Conservation (phyloP, 2,888 invertebrate species). For the Aporophyla nigra region DNA sequence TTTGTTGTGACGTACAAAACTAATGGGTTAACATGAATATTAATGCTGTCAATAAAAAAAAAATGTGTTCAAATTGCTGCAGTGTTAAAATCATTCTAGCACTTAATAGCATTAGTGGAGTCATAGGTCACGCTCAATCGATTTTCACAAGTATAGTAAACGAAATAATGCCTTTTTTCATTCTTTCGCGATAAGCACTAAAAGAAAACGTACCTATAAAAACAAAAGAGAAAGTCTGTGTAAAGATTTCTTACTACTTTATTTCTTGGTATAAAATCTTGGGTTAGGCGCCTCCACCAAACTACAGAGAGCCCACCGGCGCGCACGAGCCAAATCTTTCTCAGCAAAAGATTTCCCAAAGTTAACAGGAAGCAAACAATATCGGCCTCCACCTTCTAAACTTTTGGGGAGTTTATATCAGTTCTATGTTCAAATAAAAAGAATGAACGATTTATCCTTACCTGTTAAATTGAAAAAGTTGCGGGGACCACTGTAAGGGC, state of each 20-base stretch:
- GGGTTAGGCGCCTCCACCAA: slow-evolving; percentile 46
- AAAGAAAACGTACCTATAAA: slow-evolving; percentile 2
- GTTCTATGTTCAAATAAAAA: slow-evolving; percentile 90
- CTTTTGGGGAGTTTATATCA: slow-evolving; percentile 87
- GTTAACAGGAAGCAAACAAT: slow-evolving; percentile 84
- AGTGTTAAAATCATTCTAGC: background rate
- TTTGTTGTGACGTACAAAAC: slow-evolving; percentile 28
- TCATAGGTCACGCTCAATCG: slow-evolving; percentile 21
- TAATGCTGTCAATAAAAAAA: slow-evolving; percentile 10
- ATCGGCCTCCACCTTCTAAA: slow-evolving; percentile 79
- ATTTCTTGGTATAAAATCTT: slow-evolving; percentile 39
- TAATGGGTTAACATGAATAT: slow-evolving; percentile 20
- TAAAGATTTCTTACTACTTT: slow-evolving; percentile 32
- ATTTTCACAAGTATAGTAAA: slow-evolving; percentile 21
- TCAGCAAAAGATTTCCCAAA: slow-evolving; percentile 80
- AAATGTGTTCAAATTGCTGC: background rate
- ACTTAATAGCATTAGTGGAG: background rate
- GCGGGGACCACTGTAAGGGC: slow-evolving; percentile 87
- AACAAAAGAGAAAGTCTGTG: slow-evolving; percentile 10
- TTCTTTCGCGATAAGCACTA: background rate
- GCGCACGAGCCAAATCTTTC: slow-evolving; percentile 67
- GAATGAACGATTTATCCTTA: slow-evolving; percentile 90
- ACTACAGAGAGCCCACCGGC: slow-evolving; percentile 53
- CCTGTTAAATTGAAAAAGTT: slow-evolving; percentile 91
- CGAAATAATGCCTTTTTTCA: background rate